Evolutionary conservation across 2,888 invertebrate species (phyloP).

Genomic region (Drosophila kambysellisi): DNA sequence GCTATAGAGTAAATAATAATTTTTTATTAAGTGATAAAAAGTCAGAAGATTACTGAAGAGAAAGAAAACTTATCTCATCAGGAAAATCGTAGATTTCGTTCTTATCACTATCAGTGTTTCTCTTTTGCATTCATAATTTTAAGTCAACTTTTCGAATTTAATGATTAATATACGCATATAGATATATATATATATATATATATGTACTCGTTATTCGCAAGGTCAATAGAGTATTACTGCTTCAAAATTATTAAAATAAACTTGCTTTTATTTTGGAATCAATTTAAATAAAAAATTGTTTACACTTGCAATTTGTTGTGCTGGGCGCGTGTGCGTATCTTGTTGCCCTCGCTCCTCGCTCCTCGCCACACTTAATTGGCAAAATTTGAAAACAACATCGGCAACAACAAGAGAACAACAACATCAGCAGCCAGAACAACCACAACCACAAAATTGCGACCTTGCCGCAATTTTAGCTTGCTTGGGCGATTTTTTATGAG

Average conservation of each 20-base stretch:
- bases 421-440: conserved; percentile 16
- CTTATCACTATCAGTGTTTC: neutral
- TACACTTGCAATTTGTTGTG: conserved; percentile 37
- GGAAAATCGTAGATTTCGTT: neutral
- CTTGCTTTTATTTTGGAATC: conserved; percentile 53
- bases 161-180: neutral
- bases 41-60: neutral
- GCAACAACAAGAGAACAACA: neutral
- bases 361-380: conserved; percentile 57
- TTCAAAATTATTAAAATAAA: conserved; percentile 45
- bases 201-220: conserved; percentile 16
- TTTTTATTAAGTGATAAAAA: neutral
- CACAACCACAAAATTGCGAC: conserved; percentile 47
- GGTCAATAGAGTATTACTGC: conserved; percentile 18
- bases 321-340: conserved; percentile 23
- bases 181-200: neutral
- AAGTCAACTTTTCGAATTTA: neutral
- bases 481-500: conserved; percentile 3
- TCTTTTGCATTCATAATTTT: neutral
- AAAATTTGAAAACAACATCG: conserved; percentile 21
- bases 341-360: conserved; percentile 29
- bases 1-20: neutral
- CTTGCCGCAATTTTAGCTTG: conserved; percentile 58
- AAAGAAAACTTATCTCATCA: neutral
- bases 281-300: conserved; percentile 36